These are phyloP conservation scores for Pteropus alecto DNA, from an alignment of 2,113 vertebrate genomes.

Conservation along the genomic window DNA sequence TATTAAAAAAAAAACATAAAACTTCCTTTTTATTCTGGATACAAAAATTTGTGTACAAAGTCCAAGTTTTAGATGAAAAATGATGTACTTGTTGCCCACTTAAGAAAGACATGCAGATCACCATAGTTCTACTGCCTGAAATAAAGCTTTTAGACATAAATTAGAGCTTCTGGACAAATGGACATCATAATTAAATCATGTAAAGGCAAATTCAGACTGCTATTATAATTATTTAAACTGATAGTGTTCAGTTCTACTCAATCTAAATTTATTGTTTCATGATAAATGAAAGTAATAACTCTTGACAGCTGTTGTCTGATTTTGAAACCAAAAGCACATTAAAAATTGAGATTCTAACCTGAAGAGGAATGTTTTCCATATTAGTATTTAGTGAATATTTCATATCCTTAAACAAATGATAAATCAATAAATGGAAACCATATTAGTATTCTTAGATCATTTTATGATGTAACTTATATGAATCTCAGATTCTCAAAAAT, in stretches of 20 bases:
- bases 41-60: background rate
- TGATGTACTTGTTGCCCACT: background rate
- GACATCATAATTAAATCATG: background rate
- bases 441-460: background rate
- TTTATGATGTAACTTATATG: background rate
- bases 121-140: background rate
- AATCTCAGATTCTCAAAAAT: conserved; percentile 27
- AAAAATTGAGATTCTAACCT: background rate
- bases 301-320: background rate
- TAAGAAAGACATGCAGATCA: background rate
- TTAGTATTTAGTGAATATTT: background rate
- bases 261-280: background rate
- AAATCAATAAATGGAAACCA: background rate
- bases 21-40: background rate
- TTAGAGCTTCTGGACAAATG: conserved; percentile 28
- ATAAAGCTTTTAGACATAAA: conserved; percentile 10
- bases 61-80: background rate
- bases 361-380: background rate
- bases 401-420: background rate
- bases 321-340: background rate
- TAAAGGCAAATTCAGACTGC: background rate
- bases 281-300: conserved; percentile 16
- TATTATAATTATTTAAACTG: conserved; percentile 29
- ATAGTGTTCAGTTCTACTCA: background rate
- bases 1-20: background rate